Percentiles rank a stretch among this genome's conserved stretches.
phyloP scores from a whole-genome alignment of 2,797 vertebrate species.

The Jordanella pulchra region DNA sequence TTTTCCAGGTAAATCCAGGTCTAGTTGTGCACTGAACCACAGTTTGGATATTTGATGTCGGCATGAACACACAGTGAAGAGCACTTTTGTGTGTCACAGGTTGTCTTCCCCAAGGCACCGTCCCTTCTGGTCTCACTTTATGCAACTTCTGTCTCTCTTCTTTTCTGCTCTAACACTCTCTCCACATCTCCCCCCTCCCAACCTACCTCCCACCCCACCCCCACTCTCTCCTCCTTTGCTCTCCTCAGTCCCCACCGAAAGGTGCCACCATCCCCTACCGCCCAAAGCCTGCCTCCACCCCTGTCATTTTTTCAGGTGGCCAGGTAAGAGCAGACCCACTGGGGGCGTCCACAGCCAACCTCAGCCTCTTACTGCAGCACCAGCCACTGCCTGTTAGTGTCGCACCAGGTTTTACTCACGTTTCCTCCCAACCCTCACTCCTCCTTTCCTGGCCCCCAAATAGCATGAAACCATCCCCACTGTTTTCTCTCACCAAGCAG shows the following conservation, averaged over 20 bases:
- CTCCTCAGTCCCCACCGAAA: constrained; percentile 98
- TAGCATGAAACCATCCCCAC: constrained; percentile 68
- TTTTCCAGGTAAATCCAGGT: constrained; percentile 66
- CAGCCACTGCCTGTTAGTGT: constrained; percentile 99
- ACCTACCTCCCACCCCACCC: constrained; percentile 30
- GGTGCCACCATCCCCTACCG: constrained; percentile 99
- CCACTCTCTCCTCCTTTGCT: constrained; percentile 63
- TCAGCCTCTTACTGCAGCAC: constrained; percentile 99
- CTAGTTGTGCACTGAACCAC: constrained; percentile 59
- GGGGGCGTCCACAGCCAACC: constrained; percentile 98
- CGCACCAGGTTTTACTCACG: constrained; percentile 90
- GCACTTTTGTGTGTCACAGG: constrained; percentile 72
- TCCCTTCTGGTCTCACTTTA: constrained; percentile 70
- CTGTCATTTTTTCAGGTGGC: constrained; percentile 99
- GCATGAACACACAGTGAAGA: constrained; percentile 73
- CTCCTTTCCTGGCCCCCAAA: constrained; percentile 6
- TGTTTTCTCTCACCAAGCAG: constrained; percentile 51
- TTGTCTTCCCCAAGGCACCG: constrained; percentile 68
- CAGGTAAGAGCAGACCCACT: constrained; percentile 99
- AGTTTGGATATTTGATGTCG: constrained; percentile 55
- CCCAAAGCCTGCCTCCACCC: constrained; percentile 99
- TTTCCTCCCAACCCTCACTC: constrained; percentile 70
- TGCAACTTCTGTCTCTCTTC: constrained; percentile 58
- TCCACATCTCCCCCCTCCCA: constrained; percentile 84
- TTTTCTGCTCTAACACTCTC: constrained; percentile 75